Base-by-base conservation (phyloP, 2,888 invertebrate genomes). In the Malthinus seriepunctatus region DNA sequence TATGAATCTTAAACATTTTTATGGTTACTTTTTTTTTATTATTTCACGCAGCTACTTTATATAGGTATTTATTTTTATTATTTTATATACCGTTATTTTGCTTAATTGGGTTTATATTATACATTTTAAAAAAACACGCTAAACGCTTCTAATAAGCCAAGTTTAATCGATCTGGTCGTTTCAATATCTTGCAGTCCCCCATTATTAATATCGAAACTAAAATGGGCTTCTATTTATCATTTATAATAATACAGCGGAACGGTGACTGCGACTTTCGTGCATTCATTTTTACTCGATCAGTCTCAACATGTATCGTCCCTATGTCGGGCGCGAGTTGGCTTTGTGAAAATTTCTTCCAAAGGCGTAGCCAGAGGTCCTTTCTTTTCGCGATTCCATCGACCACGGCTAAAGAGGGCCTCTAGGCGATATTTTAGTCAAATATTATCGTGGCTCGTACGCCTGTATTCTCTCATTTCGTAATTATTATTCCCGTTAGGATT, bases 341-440 rank as follows among this genome's bases (percentile, higher is more conserved):
- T 76, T 69, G 75, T 76, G 75, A 79, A 79, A 63, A 79, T 74
- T 64, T 79, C 79, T 65, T 79, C 79, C 64, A 79, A 71, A 56
- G 79, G 79, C 60, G 79, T 79, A 51, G 79, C 79, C 72, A 79
- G 78, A 72, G 78, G 78, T 67, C 80, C 79, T 66, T 79, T 79
- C 71, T 80, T 80, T 65, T 75, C 78, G 71, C 78, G 78, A 65
- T 75, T 76, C 78, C 79, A 79, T 49, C 77, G 73, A 66, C 79
- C 79, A 73, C 79, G 76, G 76, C 83, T 86, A 79, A 87, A 86
- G 81, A 87, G 79, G 81, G 86, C 86, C 84, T 86, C 86, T 83
- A 87, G 83, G 82, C 86, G 86, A 84, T 86, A 86, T 85, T 86
- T 86, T 87, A 87, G 87, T 87, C 87, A 87, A 83, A 87, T 87